phyloP scores from a whole-genome alignment of 2,113 vertebrate species.

The Miniopterus natalensis region DNA sequence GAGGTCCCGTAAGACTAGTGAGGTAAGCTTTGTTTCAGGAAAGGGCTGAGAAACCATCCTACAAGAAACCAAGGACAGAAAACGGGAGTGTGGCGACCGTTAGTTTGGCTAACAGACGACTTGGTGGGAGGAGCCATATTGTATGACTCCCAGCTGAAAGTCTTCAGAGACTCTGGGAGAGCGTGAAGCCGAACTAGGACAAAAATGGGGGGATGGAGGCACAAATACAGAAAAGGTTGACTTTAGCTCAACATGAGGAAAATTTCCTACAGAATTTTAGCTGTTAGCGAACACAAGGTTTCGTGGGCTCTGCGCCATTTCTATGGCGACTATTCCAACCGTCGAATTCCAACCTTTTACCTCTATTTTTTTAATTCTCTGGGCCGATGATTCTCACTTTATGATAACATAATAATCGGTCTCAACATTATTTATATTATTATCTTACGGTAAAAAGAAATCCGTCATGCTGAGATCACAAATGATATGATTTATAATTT shows the following conservation, averaged over 20 bases:
- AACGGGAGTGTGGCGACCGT: background rate
- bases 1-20: background rate
- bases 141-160: background rate
- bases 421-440: slow-evolving; percentile 55
- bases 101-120: background rate
- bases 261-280: background rate
- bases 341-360: background rate
- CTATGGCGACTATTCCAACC: background rate
- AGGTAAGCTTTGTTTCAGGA: background rate
- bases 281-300: background rate
- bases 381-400: background rate
- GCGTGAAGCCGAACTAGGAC: background rate
- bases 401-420: background rate
- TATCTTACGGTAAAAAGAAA: slow-evolving; percentile 27
- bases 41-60: background rate
- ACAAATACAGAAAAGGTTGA: background rate
- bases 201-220: background rate
- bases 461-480: background rate
- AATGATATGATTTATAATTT: background rate
- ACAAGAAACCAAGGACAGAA: background rate
- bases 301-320: background rate
- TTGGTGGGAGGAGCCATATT: background rate
- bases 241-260: background rate
- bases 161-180: background rate
- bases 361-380: background rate